Base-by-base conservation (phyloP, 2,888 invertebrate genomes). In the Calameuta filiformis region DNA sequence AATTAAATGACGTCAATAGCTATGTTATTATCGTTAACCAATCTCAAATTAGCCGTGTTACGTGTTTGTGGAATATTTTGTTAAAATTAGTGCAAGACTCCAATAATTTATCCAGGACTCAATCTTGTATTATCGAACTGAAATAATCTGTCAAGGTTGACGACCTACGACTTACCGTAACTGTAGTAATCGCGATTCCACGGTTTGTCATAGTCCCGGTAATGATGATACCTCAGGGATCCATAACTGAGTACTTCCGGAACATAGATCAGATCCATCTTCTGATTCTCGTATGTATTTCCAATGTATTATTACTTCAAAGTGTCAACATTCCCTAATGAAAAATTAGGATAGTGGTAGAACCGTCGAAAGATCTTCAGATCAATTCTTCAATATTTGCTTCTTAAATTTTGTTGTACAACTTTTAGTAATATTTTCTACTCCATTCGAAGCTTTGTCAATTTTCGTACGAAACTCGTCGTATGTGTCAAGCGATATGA, bases 211-310 rank as follows among this genome's bases (percentile, higher is more conserved):
- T 93, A 93, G 85, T 93, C 93, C 34, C 93, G 90, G 85, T 93
- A 93, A 77, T 92, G 90, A 30, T 92, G 87, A 75, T 87, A 90
- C 77, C 93, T 89, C 85, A 93, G 90, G 40, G 92, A 91, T 34
- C 93, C 93, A 86, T 92, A 93, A 30, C 93, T 90, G 85, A 94
- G 89, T 69, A 93, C 92, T 84, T 94, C 94, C 71, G 94, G 93
- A 84, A 93, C 91, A 88, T 93, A 94, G 81, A 93, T 90, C 77
- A 94, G 92, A 90, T 94, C 94, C 94, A 94, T 94, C 71, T 80
- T 74, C 31, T 15, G 12, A 3, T 31, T 31, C 12, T 71, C 1
- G 30, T 69, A 69, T 33, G 71, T 71, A 31, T 71, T 71, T 33
- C 0, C 31, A 33, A 71, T 71, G 11, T 71, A 12, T 71, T 71